Evolutionary conservation across 2,113 vertebrate species (phyloP).

Genomic region (Paratilapia polleni): DNA sequence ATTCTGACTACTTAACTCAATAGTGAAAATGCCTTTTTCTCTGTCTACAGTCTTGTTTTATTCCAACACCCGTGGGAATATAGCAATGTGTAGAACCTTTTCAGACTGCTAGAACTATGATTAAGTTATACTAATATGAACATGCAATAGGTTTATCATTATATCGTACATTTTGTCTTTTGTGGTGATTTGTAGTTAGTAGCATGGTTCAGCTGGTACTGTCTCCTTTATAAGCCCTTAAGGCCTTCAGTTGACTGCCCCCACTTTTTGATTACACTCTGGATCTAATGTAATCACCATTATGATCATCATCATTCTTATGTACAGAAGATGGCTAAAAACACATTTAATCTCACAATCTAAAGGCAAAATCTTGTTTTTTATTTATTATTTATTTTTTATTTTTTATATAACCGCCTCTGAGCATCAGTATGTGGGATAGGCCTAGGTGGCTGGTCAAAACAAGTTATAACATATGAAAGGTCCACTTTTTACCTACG

Average conservation of each 20-base stretch:
- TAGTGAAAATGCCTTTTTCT: not conserved
- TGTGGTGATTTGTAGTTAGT: not conserved
- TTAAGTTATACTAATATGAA: not conserved
- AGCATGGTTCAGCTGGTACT: not conserved
- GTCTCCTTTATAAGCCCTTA: not conserved
- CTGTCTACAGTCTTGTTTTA: fast-evolving
- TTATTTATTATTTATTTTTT: not conserved
- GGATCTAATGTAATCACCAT: not conserved
- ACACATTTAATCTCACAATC: not conserved
- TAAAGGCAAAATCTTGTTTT: not conserved
- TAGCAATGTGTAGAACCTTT: not conserved
- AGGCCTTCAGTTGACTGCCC: not conserved
- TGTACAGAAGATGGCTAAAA: not conserved
- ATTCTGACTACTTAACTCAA: not conserved
- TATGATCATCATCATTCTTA: not conserved
- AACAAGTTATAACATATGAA: not conserved
- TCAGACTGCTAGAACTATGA: too few relatives aligned
- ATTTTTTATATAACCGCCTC: not conserved
- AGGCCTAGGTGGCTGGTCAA: not conserved
- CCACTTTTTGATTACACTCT: not conserved
- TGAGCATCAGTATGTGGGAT: too few relatives aligned
- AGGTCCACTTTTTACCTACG: too few relatives aligned
- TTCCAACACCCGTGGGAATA: not conserved
- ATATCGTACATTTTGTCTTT: not conserved
- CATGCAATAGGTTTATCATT: not conserved